Conservation (phyloP, 2,113 vertebrate genomes). For the Mormoops blainvillei region DNA sequence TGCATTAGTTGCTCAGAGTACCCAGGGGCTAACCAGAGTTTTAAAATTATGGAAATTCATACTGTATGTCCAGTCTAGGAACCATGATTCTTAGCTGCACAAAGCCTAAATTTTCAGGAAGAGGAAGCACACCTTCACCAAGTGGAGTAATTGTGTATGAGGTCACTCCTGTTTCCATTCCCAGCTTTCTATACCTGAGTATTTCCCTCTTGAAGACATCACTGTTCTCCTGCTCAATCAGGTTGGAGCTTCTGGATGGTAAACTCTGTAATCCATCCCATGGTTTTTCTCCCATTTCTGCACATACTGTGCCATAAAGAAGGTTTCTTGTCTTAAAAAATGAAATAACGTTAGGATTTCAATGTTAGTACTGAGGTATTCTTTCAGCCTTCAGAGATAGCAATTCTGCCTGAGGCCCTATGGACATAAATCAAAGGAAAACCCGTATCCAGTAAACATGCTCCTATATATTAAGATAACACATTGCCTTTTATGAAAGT, state of each 20-base stretch:
- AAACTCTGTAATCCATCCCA: background rate
- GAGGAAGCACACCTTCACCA: background rate
- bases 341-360: background rate
- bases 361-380: background rate
- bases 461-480: background rate
- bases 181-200: background rate
- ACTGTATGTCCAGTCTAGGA: background rate
- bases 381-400: constrained; percentile 45
- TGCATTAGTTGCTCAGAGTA: background rate
- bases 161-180: background rate
- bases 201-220: background rate
- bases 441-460: background rate
- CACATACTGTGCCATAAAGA: background rate
- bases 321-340: background rate
- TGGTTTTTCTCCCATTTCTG: background rate
- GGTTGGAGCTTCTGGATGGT: background rate
- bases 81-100: background rate
- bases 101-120: background rate
- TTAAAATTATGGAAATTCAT: background rate
- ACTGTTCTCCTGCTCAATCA: background rate
- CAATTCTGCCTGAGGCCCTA: constrained; percentile 52
- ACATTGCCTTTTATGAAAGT: background rate
- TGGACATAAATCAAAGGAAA: background rate
- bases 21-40: background rate
- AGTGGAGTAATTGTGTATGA: background rate